Evolutionary conservation across 92 coral and sea anemone genomes (phyloP).

Genomic region (Phenganax stokvisi): DNA sequence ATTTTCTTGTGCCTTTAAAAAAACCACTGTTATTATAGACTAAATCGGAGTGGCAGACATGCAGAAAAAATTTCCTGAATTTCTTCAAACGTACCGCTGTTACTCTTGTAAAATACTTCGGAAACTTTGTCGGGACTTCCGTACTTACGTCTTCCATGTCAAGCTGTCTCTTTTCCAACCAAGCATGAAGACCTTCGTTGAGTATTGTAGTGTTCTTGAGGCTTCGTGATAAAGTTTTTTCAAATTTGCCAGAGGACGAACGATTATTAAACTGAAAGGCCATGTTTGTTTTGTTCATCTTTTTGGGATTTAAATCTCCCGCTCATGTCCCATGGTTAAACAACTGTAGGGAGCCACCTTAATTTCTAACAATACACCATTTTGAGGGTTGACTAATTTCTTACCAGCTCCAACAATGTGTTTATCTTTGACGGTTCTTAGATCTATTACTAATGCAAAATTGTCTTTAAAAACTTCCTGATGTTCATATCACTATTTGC

Average conservation of each 20-base stretch:
- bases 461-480: no score
- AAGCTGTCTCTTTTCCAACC: conserved; percentile 4
- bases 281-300: conserved; percentile 2
- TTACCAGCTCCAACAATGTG: no score
- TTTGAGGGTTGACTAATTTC: no score
- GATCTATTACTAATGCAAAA: no score
- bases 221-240: not conserved
- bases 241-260: not conserved
- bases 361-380: not conserved
- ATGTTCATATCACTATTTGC: no score
- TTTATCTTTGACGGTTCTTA: no score
- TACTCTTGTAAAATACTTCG: conserved; percentile 16
- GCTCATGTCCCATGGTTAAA: not conserved
- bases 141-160: not conserved
- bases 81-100: not conserved
- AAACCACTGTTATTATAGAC: not conserved
- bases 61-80: not conserved
- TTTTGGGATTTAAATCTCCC: conserved; percentile 15
- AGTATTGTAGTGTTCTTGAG: conserved; percentile 6
- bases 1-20: not conserved
- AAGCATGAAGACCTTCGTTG: conserved; percentile 7
- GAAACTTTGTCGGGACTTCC: not conserved
- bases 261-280: conserved; percentile 10
- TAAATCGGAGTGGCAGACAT: no score
- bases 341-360: conserved; percentile 28